Evolutionary conservation across 2,797 vertebrate species (phyloP).

Genomic region (Tragelaphus oryx): DNA sequence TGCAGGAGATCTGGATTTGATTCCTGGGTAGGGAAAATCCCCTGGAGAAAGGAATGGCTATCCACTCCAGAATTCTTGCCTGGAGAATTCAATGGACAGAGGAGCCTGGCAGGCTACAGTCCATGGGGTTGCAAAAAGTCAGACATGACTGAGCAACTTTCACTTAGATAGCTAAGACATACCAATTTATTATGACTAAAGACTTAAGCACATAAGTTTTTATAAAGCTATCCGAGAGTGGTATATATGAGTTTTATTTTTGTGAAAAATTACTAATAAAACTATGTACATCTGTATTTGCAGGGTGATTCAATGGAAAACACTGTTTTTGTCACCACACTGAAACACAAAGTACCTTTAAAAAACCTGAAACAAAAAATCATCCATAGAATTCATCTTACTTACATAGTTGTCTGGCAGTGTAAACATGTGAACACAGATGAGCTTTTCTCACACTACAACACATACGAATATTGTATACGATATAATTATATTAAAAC

Average conservation of each 20-base stretch:
- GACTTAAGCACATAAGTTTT: neutral
- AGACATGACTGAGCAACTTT: neutral
- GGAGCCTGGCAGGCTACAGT: neutral
- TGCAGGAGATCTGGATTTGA: neutral
- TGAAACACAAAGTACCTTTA: slow-evolving; percentile 19
- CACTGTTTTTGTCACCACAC: neutral
- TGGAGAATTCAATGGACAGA: neutral
- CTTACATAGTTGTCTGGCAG: neutral
- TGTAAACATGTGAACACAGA: neutral
- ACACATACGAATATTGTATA: neutral
- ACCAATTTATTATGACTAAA: slow-evolving; percentile 38
- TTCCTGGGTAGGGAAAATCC: neutral
- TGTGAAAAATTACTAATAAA: neutral
- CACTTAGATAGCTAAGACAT: neutral
- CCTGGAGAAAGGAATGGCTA: neutral
- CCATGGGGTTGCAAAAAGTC: neutral
- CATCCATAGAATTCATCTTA: neutral
- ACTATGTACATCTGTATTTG: neutral
- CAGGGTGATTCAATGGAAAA: neutral
- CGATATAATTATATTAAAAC: neutral
- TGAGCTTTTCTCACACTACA: neutral
- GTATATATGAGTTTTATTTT: neutral
- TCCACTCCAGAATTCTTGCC: neutral
- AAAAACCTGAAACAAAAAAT: neutral
- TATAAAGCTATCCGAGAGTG: slow-evolving; percentile 20